phyloP scores from a whole-genome alignment of 1,140 invertebrate genomes.

The Zaprionus gabonicus region DNA sequence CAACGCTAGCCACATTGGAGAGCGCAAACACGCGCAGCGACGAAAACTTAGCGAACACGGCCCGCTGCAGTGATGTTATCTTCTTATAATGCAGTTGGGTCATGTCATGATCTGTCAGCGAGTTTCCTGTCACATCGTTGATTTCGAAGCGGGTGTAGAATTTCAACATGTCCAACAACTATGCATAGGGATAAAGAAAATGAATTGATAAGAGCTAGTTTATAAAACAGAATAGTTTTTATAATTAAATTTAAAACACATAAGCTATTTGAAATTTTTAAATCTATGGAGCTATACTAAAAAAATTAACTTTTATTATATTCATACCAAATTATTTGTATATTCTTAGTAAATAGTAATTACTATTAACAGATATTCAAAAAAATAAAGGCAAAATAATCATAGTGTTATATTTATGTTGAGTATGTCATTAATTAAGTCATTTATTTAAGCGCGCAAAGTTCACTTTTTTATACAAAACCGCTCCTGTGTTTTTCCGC shows the following conservation, averaged over 20 bases:
- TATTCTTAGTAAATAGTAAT: no score
- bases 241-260: no score
- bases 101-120: constrained; percentile 96
- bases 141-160: constrained; percentile 99
- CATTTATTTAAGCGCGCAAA: background rate
- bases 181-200: constrained; percentile 75
- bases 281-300: no score
- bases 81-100: constrained; percentile 96
- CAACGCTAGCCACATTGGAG: constrained; percentile 96
- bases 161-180: constrained; percentile 97
- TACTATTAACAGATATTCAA: no score
- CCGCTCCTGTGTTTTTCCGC: constrained; percentile 53
- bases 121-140: constrained; percentile 97
- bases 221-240: no score
- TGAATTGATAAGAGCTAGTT: background rate
- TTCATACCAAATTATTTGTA: background rate
- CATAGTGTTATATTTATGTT: background rate
- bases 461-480: constrained; percentile 6
- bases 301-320: no score
- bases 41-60: constrained; percentile 96
- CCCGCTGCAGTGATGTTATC: constrained; percentile 96
- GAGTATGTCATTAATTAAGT: background rate
- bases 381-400: background rate
- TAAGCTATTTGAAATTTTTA: no score
- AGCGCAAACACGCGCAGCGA: constrained; percentile 94